Evolutionary conservation across 2,888 invertebrate species (phyloP).

Genomic region (Chrysomela aeneicollis): DNA sequence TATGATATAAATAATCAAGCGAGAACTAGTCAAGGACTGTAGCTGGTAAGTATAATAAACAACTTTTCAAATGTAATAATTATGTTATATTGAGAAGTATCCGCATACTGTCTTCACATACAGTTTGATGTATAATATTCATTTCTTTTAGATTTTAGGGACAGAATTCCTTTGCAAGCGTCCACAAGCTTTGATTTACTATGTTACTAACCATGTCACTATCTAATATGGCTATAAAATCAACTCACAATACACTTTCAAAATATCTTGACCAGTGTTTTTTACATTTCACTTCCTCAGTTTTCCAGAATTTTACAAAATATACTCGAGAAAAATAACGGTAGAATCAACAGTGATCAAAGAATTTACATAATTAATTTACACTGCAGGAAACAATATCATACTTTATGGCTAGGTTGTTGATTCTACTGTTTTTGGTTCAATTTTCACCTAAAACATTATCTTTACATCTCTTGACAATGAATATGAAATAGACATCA

Average conservation of each 20-base stretch:
- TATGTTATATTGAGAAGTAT: constrained; percentile 41
- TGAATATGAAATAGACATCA: not conserved
- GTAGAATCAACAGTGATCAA: not conserved
- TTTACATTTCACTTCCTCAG: not conserved
- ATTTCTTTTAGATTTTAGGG: constrained; percentile 43
- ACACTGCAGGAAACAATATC: not conserved
- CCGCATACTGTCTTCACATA: constrained; percentile 44
- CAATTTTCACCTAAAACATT: not conserved
- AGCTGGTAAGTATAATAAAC: too few relatives aligned
- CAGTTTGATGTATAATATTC: constrained; percentile 47
- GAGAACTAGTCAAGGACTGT: too few relatives aligned
- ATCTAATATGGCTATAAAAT: constrained; percentile 38
- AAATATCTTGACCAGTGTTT: not conserved
- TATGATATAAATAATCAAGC: too few relatives aligned
- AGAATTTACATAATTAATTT: not conserved
- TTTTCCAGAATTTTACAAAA: not conserved
- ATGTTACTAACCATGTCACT: constrained; percentile 42
- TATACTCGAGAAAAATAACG: too few relatives aligned
- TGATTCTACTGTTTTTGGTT: not conserved
- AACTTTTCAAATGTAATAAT: not conserved
- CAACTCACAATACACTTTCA: not conserved
- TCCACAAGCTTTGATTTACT: constrained; percentile 45
- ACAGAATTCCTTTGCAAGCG: constrained; percentile 47
- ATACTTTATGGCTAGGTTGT: not conserved
- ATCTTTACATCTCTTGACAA: not conserved